These are phyloP conservation scores for Chrysomela aeneicollis DNA, from an alignment of 2,888 invertebrate species.

Conservation along the genomic window DNA sequence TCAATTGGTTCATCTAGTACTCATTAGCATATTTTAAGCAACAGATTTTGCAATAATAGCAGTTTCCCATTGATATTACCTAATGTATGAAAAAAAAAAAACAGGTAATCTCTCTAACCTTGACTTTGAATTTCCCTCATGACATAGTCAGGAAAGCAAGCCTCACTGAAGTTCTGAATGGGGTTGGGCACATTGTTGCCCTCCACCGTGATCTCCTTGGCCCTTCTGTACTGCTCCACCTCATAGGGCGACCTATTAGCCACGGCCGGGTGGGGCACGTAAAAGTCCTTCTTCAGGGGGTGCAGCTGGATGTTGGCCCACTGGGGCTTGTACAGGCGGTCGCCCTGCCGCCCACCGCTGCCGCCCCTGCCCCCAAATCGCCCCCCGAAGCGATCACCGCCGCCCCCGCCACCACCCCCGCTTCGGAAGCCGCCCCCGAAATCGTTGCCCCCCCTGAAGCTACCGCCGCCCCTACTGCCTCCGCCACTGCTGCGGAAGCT, in stretches of 20 bases:
- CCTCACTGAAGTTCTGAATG: slow-evolving; percentile 80
- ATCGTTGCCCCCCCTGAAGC: background rate
- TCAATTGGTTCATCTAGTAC: too few relatives aligned
- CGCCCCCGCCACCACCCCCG: slow-evolving; percentile 23
- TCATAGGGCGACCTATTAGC: slow-evolving; percentile 71
- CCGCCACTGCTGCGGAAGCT: background rate
- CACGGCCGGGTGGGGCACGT: slow-evolving; percentile 76
- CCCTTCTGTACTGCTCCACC: slow-evolving; percentile 76
- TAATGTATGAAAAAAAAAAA: too few relatives aligned
- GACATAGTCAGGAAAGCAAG: slow-evolving; percentile 80
- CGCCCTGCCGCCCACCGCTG: slow-evolving; percentile 57
- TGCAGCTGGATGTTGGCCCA: slow-evolving; percentile 80
- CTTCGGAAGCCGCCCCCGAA: background rate
- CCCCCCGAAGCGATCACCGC: slow-evolving; percentile 58
- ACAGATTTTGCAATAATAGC: too few relatives aligned
- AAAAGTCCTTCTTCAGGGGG: slow-evolving; percentile 88
- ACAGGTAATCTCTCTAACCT: slow-evolving; percentile 62
- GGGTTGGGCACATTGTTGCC: slow-evolving; percentile 79
- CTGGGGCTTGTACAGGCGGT: slow-evolving; percentile 68
- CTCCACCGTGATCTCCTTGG: slow-evolving; percentile 87
- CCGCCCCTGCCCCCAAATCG: slow-evolving; percentile 43
- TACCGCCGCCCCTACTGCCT: background rate
- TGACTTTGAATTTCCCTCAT: slow-evolving; percentile 77
- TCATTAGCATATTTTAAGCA: too few relatives aligned
- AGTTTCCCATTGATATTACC: too few relatives aligned